A percentile compares a stretch with the other conserved stretches of the same genome.
Evolutionary conservation across 1,140 invertebrate genomes (phyloP).

Genomic region (Alviniconcha marisindica): DNA sequence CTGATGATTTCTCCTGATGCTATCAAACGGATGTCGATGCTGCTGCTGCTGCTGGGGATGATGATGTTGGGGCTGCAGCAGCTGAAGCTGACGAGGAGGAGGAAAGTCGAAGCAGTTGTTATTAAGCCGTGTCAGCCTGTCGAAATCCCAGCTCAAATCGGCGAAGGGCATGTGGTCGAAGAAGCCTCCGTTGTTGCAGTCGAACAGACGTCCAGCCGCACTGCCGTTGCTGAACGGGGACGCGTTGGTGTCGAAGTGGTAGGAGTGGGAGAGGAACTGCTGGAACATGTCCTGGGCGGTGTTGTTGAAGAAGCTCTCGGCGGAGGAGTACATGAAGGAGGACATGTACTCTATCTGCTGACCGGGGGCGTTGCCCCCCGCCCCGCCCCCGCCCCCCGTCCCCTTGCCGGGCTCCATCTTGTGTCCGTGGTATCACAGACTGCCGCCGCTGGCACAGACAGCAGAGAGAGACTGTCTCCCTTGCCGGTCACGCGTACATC

Average conservation of each 20-base stretch:
- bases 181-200: conserved; percentile 16
- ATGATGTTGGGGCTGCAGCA: neutral
- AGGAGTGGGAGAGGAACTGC: conserved; percentile 38
- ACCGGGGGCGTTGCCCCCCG: neutral
- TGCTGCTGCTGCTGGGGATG: neutral
- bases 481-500: too few species aligned
- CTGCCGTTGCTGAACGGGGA: neutral
- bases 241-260: conserved; percentile 34
- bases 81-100: neutral
- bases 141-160: conserved; percentile 33
- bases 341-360: neutral
- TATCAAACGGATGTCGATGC: conserved; percentile 1
- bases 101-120: conserved; percentile 31
- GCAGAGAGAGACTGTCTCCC: too few species aligned
- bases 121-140: conserved; percentile 27
- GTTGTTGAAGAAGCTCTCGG: conserved; percentile 42
- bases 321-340: conserved; percentile 33
- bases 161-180: conserved; percentile 17
- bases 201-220: neutral
- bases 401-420: neutral
- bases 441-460: too few species aligned
- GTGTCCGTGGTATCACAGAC: neutral
- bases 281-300: conserved; percentile 31
- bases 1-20: conserved; percentile 5
- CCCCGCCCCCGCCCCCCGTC: neutral